These are phyloP conservation scores for Pseudomugil tenellus DNA, from an alignment of 2,797 vertebrate species.

Conservation along the genomic window DNA sequence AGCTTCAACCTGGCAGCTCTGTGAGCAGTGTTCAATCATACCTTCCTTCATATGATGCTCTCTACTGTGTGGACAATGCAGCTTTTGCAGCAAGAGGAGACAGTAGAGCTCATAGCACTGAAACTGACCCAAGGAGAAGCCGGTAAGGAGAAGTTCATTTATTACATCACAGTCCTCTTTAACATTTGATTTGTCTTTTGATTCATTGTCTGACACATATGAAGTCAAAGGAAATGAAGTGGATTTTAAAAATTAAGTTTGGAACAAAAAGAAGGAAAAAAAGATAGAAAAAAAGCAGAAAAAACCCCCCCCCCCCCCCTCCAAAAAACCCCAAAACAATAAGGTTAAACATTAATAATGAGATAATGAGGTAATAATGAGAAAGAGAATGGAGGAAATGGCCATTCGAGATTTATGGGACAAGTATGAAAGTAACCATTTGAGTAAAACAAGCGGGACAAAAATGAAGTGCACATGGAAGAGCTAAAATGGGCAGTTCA, in stretches of 20 bases:
- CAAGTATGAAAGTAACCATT: background rate
- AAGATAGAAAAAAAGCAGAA: too few relatives aligned
- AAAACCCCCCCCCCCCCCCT: too few relatives aligned
- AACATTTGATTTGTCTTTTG: background rate
- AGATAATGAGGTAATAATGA: background rate
- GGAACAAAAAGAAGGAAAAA: background rate
- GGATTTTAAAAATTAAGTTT: conserved; percentile 9
- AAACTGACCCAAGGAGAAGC: conserved; percentile 37
- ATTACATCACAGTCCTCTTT: background rate
- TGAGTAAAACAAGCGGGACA: too few relatives aligned
- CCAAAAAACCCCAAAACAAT: too few relatives aligned
- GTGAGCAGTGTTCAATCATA: background rate
- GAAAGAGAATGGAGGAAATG: background rate
- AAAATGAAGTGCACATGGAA: too few relatives aligned
- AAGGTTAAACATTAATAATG: too few relatives aligned
- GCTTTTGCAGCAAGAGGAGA: conserved; percentile 33
- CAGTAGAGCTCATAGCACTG: conserved; percentile 13
- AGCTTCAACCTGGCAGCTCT: conserved; percentile 45
- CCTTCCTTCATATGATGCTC: conserved; percentile 72
- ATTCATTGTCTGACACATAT: conserved; percentile 11
- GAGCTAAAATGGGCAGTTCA: too few relatives aligned
- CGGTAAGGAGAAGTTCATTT: conserved; percentile 73
- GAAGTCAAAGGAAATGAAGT: background rate
- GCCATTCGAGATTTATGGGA: background rate
- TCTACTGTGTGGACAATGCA: conserved; percentile 73